A percentile compares a stretch with the other conserved stretches of the same genome.
phyloP scores from a whole-genome alignment of 2,113 vertebrate genomes.

The Coracopsis vasa region DNA sequence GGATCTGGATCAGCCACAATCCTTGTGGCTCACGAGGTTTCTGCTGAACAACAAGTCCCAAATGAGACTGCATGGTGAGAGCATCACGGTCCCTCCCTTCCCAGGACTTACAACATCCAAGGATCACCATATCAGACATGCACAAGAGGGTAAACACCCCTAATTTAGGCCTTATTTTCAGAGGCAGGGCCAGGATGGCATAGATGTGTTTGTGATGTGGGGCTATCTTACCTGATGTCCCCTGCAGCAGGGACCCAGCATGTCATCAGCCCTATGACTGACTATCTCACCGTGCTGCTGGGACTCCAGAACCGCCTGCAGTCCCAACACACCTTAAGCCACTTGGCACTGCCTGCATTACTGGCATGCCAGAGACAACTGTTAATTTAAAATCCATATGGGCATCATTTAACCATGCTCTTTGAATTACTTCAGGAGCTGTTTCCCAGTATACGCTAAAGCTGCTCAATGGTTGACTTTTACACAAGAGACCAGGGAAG shows the following conservation, averaged over 20 bases:
- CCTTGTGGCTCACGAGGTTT: accelerated
- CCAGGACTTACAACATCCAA: not conserved
- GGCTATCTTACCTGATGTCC: accelerated
- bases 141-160: not conserved
- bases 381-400: not conserved
- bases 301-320: not conserved
- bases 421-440: not conserved
- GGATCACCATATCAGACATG: not conserved
- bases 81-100: not conserved
- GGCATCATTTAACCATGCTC: not conserved
- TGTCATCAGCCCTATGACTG: not conserved
- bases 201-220: not conserved
- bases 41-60: not conserved
- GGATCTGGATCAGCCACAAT: not conserved
- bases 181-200: not conserved
- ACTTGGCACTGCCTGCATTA: not conserved
- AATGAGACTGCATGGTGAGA: not conserved
- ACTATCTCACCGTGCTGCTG: not conserved
- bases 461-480: not conserved
- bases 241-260: not conserved
- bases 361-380: not conserved
- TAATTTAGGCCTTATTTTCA: not conserved
- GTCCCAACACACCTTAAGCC: not conserved
- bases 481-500: not conserved
- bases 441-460: not conserved